A percentile compares a stretch with the other conserved stretches of the same genome.
Conservation (phyloP, 2,888 invertebrate species). For the Tricholauxania praeusta region DNA sequence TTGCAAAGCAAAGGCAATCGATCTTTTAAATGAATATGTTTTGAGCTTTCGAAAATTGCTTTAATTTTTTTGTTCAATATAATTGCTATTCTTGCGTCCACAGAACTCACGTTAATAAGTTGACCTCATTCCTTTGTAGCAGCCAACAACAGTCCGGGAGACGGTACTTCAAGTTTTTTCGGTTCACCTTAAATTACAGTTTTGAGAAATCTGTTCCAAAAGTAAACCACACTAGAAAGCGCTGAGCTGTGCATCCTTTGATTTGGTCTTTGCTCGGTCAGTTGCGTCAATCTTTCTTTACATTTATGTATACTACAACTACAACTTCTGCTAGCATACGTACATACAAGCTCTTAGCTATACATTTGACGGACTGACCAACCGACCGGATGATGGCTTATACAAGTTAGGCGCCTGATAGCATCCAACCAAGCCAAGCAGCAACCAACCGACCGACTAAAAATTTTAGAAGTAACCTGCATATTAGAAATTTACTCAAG, state of each 20-base stretch:
- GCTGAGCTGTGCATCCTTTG: conserved; percentile 37
- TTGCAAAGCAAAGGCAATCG: too few species aligned
- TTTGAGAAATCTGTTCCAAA: conserved; percentile 32
- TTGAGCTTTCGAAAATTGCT: too few species aligned
- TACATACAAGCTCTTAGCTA: conserved; percentile 11
- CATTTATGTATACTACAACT: too few species aligned
- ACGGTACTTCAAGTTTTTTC: too few species aligned
- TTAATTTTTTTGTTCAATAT: too few species aligned
- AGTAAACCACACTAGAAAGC: conserved; percentile 33
- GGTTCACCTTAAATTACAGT: not conserved
- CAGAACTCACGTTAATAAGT: too few species aligned
- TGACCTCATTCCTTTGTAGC: too few species aligned
- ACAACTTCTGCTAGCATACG: not conserved
- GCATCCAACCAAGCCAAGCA: not conserved
- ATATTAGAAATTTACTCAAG: conserved; percentile 25
- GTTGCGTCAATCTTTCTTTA: conserved; percentile 27
- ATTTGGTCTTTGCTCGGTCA: conserved; percentile 38
- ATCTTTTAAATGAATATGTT: too few species aligned
- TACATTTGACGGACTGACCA: not conserved
- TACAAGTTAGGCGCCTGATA: conserved; percentile 23
- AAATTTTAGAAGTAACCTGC: conserved; percentile 27
- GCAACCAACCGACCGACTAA: conserved; percentile 22
- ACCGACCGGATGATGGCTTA: conserved; percentile 29
- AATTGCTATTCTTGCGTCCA: too few species aligned
- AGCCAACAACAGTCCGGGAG: too few species aligned